A percentile compares a stretch with the other conserved stretches of the same genome.
Conservation (phyloP, 1,140 invertebrate species). For the Teleopsis dalmanni region DNA sequence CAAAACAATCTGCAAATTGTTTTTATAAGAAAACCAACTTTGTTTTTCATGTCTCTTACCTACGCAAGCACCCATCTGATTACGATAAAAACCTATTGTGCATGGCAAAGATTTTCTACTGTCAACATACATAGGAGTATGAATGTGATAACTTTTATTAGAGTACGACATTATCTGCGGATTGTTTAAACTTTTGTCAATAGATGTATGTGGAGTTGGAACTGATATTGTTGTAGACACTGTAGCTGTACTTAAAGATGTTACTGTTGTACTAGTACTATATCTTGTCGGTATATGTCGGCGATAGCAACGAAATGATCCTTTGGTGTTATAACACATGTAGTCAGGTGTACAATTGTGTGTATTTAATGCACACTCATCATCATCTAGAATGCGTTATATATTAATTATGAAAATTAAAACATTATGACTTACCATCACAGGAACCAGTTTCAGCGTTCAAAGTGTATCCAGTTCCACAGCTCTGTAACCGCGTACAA, state of each 20-base stretch:
- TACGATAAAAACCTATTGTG: conserved; percentile 27
- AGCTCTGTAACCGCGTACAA: conserved; percentile 73
- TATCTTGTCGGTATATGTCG: conserved; percentile 20
- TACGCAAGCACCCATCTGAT: conserved; percentile 32
- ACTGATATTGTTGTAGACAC: background rate
- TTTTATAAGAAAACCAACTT: too few relatives aligned
- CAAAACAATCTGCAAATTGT: too few relatives aligned
- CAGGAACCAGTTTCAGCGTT: conserved; percentile 80
- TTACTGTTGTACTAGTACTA: conserved; percentile 19
- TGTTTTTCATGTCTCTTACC: too few relatives aligned
- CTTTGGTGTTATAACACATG: conserved; percentile 70
- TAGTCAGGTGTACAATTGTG: conserved; percentile 77
- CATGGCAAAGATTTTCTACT: conserved; percentile 15
- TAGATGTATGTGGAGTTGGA: too few relatives aligned
- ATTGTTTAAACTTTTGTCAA: too few relatives aligned
- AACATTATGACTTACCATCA: conserved; percentile 56
- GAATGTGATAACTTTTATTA: too few relatives aligned
- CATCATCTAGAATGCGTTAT: conserved; percentile 61
- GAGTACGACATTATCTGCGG: too few relatives aligned
- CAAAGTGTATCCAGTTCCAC: conserved; percentile 93
- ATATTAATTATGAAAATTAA: background rate
- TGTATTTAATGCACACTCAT: conserved; percentile 77
- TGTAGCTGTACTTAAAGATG: conserved; percentile 5
- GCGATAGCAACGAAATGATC: conserved; percentile 37
- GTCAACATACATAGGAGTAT: background rate